phyloP scores from a whole-genome alignment of 1,140 invertebrate genomes.

The Camponotus floridanus region DNA sequence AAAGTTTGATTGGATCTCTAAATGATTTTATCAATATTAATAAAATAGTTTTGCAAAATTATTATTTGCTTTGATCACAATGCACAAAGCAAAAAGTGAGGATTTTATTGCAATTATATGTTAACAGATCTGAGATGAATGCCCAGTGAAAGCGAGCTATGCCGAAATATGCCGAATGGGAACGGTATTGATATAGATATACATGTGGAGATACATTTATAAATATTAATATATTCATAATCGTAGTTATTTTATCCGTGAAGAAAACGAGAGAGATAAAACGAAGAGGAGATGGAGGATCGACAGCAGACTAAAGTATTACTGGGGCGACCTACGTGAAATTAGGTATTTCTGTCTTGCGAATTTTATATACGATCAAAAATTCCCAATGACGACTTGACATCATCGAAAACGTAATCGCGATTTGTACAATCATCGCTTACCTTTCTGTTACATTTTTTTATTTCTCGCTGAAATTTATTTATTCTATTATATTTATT shows the following conservation, averaged over 20 bases:
- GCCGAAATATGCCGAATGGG: conserved; percentile 75
- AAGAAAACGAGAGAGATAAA: conserved; percentile 29
- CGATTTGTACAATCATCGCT: conserved; percentile 38
- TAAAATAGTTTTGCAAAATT: conserved; percentile 10
- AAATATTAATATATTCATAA: conserved; percentile 80
- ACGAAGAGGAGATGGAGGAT: conserved; percentile 21
- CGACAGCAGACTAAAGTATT: conserved; percentile 28
- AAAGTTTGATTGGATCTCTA: conserved; percentile 5
- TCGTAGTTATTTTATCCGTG: conserved; percentile 51
- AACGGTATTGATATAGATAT: conserved; percentile 79
- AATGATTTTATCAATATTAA: background rate
- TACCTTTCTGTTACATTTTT: background rate
- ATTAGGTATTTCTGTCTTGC: conserved; percentile 28
- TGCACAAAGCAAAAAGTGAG: conserved; percentile 2
- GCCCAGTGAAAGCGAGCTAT: conserved; percentile 82
- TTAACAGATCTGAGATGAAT: conserved; percentile 83
- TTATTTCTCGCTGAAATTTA: background rate
- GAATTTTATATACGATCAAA: conserved; percentile 17
- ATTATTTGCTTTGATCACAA: background rate
- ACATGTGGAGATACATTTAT: conserved; percentile 74
- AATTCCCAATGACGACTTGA: conserved; percentile 10
- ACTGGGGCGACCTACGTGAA: background rate
- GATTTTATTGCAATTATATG: conserved; percentile 20
- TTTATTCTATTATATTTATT: background rate
- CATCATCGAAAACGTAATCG: conserved; percentile 16